Conservation (phyloP, 1,140 invertebrate genomes). For the Agrilus planipennis region DNA sequence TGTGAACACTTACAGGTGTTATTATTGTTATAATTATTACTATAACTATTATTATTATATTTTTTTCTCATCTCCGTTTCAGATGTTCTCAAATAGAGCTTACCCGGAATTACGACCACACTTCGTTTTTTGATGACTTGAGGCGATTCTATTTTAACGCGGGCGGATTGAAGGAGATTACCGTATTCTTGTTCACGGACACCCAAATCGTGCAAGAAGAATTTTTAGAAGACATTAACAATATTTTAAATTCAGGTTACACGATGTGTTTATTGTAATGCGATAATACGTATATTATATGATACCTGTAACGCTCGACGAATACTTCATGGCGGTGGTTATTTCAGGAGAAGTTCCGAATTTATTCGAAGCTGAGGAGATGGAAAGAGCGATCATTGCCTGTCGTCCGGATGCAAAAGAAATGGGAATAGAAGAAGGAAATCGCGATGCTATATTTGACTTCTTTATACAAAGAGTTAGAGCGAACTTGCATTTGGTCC, state of each 20-base stretch:
- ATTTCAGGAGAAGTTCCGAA: conserved; percentile 52
- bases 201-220: conserved; percentile 85
- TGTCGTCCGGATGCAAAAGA: conserved; percentile 57
- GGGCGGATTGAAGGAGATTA: conserved; percentile 62
- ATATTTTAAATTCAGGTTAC: conserved; percentile 75
- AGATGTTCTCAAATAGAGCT: conserved; percentile 80
- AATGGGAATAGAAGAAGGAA: conserved; percentile 50
- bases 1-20: conserved; percentile 69
- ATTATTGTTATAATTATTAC: no score
- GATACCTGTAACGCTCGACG: not conserved
- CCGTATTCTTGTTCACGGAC: conserved; percentile 78
- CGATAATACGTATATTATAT: not conserved
- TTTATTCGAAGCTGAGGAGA: conserved; percentile 73
- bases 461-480: conserved; percentile 71
- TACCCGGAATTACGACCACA: conserved; percentile 67
- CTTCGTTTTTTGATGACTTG: conserved; percentile 51
- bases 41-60: no score
- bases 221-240: conserved; percentile 87
- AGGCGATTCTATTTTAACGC: conserved; percentile 51
- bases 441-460: conserved; percentile 67
- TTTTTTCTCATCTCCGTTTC: conserved; percentile 27
- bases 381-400: conserved; percentile 67
- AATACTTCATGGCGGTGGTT: no score
- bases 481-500: conserved; percentile 69
- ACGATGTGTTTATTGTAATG: no score